Evolutionary conservation across 2,888 invertebrate species (phyloP), one percentile per base, ranked within the genome.

Genomic region (Nysson spinosus): DNA sequence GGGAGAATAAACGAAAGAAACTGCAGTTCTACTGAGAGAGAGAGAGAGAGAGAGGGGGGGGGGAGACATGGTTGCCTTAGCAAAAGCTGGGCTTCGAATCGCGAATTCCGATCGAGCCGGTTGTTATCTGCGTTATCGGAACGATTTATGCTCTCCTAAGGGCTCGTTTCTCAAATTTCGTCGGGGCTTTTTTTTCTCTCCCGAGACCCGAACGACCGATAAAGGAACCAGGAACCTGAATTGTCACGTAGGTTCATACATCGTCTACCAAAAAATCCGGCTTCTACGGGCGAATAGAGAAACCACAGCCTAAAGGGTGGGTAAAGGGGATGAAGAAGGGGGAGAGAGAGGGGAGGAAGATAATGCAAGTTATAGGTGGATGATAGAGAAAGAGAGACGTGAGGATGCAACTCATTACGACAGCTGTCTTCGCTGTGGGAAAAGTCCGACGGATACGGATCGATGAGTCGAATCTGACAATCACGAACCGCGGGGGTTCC

Each of bases 341-440:
- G 28, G 26, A 49, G 40, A 44, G 51, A 46, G 37, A n/a, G 20
- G 39, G 14, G n/a, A 6, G 28, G 17, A 5, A 16, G 44, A 28
- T 28, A 28, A 46, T 40, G 16, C 17, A 26, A 35, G 50, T 35
- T 28, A 22, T 44, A 37, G 46, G 51, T 43, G 37, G n/a, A n/a
- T n/a, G n/a, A n/a, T n/a, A n/a, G n/a, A n/a, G n/a, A n/a, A n/a
- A n/a, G n/a, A 49, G 32, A 40, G 56, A 84, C 85, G 85, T 85
- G 85, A 85, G 85, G 84, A 85, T 86, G 86, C 86, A 86, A 86
- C 85, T 86, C 85, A 86, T 86, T 86, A 86, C 80, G 81, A 83
- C 85, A 85, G 85, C 84, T 86, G 85, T 84, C 79, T 78, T 75
- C 75, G 77, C 72, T 83, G 83, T 85, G 85, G 84, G 84, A 85